Evolutionary conservation across 2,797 vertebrate species (phyloP), one percentile per base, ranked within the genome.

Genomic region (Coilia nasus): DNA sequence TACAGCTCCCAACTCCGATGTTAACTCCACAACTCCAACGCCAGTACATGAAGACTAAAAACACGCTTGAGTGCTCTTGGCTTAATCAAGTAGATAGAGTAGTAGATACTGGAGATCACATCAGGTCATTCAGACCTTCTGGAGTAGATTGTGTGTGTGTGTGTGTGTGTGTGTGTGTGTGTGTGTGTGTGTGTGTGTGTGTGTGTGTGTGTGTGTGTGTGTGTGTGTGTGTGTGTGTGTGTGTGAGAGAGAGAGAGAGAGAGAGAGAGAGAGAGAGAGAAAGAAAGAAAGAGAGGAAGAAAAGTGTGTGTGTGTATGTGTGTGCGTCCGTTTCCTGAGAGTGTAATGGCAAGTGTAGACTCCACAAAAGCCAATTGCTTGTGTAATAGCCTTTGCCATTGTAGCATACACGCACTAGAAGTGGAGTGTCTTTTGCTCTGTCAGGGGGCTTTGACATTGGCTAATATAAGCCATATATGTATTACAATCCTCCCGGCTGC

Each of bases 331-430:
- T 2, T 41, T 5, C 35, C 35, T 41, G 5, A 7, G 59, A 31
- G 17, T 62, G 19, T n/a, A 62, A 62, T 23, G n/a, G 59, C n/a
- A 62, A 62, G 21, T n/a, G 23, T 10, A 0, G 0, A 62, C 21
- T 62, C 59, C 23, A n/a, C 59, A n/a, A 62, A 23, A 62, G 59
- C 59, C 59, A 62, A 62, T 62, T 62, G 59, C 59, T 62, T 62
- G 59, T 62, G n/a, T 62, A 23, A 23, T 62, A 62, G 21, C 59
- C 23, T n/a, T 62, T 6, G 59, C 59, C 23, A 62, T n/a, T 62
- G 59, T 62, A n/a, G 59, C 23, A n/a, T 21, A 62, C 59, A 6
- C 5, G 59, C 59, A 1, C 59, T 41, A 5, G 3, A 5, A 5
- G 35, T 5, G 5, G 35, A 41, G 35, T 41, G 35, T 41, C 2